Evolutionary conservation across 2,797 vertebrate species (phyloP).

Genomic region (Orestias chungarensis): DNA sequence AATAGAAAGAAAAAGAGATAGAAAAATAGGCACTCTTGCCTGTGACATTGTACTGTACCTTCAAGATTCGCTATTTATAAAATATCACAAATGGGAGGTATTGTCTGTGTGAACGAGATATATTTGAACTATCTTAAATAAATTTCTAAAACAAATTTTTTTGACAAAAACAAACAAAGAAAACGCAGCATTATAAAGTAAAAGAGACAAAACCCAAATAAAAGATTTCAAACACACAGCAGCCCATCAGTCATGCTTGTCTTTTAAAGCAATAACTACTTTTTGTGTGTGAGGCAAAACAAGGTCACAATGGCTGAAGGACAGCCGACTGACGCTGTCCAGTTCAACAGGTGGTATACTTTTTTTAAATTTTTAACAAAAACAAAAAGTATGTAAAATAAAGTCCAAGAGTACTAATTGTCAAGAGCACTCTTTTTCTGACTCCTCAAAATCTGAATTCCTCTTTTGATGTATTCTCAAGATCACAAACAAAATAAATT

Average conservation of each 20-base stretch:
- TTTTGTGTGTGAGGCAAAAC: neutral
- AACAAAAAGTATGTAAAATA: neutral
- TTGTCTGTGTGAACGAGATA: too few relatives aligned
- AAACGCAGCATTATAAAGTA: neutral
- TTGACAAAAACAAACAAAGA: neutral
- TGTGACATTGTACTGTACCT: too few relatives aligned
- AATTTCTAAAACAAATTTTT: neutral
- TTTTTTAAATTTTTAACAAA: too few relatives aligned
- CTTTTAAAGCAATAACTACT: too few relatives aligned
- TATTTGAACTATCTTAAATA: too few relatives aligned
- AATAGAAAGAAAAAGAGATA: too few relatives aligned
- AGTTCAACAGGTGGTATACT: neutral
- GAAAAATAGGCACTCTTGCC: too few relatives aligned
- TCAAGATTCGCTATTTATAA: neutral
- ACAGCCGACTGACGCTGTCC: neutral
- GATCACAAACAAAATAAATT: neutral
- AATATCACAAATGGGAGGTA: neutral
- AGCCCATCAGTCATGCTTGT: too few relatives aligned
- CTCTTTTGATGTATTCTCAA: neutral
- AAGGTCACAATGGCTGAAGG: neutral
- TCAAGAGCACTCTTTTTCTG: too few relatives aligned
- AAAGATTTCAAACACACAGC: neutral
- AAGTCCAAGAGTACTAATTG: too few relatives aligned
- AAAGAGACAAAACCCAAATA: neutral
- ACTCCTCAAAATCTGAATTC: neutral